Percentiles rank a stretch among this genome's conserved stretches.
phyloP scores from a whole-genome alignment of 2,888 invertebrate genomes.

The Apotomis turbidana region DNA sequence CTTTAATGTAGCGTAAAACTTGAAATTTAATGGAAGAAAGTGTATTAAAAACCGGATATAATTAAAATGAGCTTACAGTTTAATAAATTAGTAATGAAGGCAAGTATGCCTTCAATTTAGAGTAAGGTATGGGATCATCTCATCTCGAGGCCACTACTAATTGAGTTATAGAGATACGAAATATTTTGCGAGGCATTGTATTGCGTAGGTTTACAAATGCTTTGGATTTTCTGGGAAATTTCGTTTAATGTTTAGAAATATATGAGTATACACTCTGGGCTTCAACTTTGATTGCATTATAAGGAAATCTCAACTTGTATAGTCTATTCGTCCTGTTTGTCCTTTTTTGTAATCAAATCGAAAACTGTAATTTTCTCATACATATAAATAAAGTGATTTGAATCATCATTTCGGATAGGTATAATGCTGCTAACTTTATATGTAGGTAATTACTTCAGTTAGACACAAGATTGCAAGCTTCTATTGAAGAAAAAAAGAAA shows the following conservation, averaged over 20 bases:
- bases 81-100: constrained; percentile 1
- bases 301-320: too few species aligned
- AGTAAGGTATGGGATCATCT: constrained; percentile 10
- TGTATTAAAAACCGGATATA: neutral
- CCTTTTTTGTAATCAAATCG: too few species aligned
- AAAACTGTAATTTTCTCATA: too few species aligned
- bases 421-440: too few species aligned
- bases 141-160: constrained; percentile 12
- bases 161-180: constrained; percentile 6
- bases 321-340: too few species aligned
- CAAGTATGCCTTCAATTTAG: constrained; percentile 17
- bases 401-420: too few species aligned
- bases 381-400: too few species aligned
- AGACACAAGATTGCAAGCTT: too few species aligned
- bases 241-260: neutral
- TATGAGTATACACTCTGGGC: too few species aligned
- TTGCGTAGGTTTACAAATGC: constrained; percentile 10
- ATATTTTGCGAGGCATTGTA: constrained; percentile 3
- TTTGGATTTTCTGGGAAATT: neutral
- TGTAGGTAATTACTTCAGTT: too few species aligned
- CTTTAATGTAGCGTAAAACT: neutral
- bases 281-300: too few species aligned
- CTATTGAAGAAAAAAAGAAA: too few species aligned
- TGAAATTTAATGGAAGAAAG: neutral
- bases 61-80: neutral